Evolutionary conservation across 2,797 vertebrate genomes (phyloP), one percentile per base, ranked within the genome.

Genomic region (Microhierax caerulescens): DNA sequence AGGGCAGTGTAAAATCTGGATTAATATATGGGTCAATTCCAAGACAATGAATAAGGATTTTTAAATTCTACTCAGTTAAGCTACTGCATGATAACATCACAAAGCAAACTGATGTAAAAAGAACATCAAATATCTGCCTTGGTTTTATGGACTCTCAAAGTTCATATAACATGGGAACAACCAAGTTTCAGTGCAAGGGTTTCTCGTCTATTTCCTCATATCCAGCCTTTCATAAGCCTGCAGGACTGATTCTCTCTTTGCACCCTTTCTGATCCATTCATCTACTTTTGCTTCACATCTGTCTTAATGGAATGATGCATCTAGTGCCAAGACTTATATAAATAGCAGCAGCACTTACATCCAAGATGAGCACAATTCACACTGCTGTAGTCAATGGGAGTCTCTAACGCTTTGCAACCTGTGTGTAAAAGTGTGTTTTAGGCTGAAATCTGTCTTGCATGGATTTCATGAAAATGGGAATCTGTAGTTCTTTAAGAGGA

Each of bases 331-430:
- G 80, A 82, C 79, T 80, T 94, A 77, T 67, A 87, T 67, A 89
- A 93, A 93, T 57, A 94, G 74, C 65, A 94, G 74, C 65, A 90
- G 85, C 70, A 83, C 77, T 93, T 85, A 96, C 94, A 95, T 69
- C 78, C 81, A 88, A 68, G 78, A 74, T n/a, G 63, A 95, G 79
- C 37, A 88, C 68, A 61, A 64, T 57, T 87, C 88, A 88, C 51
- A 36, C 34, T 28, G 11, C 60, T 77, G 56, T 17, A 60, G 83
- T 85, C 74, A 84, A 50, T 30, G 56, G 34, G 32, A 94, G 17
- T 76, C 67, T 84, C 63, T 47, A 70, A 75, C 69, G 83, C 45
- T 92, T 87, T 79, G 39, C 34, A 90, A 95, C 60, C 68, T 70
- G 85, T 21, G 15, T 34, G 60, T 59, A 53, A 90, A 93, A 86